Base-by-base conservation (phyloP, 2,888 invertebrate species). In the Eubasilissa splendida region DNA sequence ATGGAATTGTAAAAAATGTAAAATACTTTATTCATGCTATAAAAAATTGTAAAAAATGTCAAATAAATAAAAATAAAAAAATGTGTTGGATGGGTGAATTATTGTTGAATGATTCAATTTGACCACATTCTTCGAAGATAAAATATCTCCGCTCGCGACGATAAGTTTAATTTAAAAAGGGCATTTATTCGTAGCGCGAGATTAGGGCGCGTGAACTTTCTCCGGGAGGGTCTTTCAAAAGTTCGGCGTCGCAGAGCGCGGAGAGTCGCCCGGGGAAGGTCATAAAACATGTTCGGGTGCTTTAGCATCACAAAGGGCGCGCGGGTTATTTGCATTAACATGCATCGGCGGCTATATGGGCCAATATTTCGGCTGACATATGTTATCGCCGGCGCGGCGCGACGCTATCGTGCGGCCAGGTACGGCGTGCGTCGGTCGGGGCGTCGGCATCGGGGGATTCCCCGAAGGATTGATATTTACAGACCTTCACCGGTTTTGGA, bases 291-390 rank as follows among this genome's bases (percentile, higher is more conserved):
- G 14, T 75, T 75, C 53, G 75, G 75, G 52, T 59, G 42, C 22
- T 60, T 73, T 56, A 58, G 56, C 50, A 33, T 31, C 54, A 65
- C 76, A 76, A 80, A 80, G 80, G 76, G 76, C 70, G 68, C 53
- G 63, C 42, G 68, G 80, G 77, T 74, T 77, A 77, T 80, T 77
- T 77, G 80, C 80, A 77, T 80, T 77, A 74, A 65, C 77, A 77
- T 80, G 77, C 80, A 80, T 76, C 77, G 80, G 31, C 74, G 68
- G 53, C 74, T 50, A 80, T 77, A n/a, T 80, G 53, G 80, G 77
- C 66, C 77, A 77, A 80, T 80, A 79, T 79, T 60, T 54, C 56
- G 50, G 12, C 42, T 80, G 75, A 76, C 73, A 66, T 75, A 75
- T 68, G 65, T 74, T 68, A 56, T 60, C 71, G 42, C 52, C 50